Percentiles rank a stretch among this genome's conserved stretches.
These are phyloP conservation scores for Myotis pilosus DNA, from an alignment of 2,797 vertebrate species.

Conservation along the genomic window DNA sequence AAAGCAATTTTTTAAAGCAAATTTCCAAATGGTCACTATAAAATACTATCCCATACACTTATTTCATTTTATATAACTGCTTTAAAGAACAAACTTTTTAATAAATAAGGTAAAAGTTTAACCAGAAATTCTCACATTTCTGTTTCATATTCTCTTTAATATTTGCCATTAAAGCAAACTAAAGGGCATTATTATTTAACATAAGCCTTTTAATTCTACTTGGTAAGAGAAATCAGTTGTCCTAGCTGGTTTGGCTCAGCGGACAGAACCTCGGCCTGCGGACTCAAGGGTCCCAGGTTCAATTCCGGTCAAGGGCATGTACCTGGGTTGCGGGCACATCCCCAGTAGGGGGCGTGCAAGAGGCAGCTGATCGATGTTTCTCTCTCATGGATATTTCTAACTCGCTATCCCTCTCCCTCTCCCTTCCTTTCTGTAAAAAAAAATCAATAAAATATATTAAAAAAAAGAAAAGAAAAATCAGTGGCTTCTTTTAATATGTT, in stretches of 20 bases:
- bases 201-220: constrained; percentile 13
- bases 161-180: constrained; percentile 46
- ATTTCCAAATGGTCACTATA: constrained; percentile 37
- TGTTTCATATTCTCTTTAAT: background rate
- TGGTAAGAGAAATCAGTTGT: background rate
- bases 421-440: too few relatives aligned
- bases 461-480: background rate
- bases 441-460: too few relatives aligned
- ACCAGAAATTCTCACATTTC: background rate
- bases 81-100: background rate
- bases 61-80: background rate
- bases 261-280: too few relatives aligned
- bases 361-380: too few relatives aligned
- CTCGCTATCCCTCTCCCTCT: too few relatives aligned
- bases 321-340: too few relatives aligned
- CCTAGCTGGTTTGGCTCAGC: too few relatives aligned
- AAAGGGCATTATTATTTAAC: background rate
- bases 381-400: too few relatives aligned
- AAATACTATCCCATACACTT: constrained; percentile 14
- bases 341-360: too few relatives aligned
- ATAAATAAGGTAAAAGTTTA: background rate
- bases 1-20: constrained; percentile 19
- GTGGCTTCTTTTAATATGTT: background rate
- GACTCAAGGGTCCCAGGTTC: too few relatives aligned
- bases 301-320: too few relatives aligned